Base-by-base conservation (phyloP, 2,797 vertebrate species). In the Danio choprae region DNA sequence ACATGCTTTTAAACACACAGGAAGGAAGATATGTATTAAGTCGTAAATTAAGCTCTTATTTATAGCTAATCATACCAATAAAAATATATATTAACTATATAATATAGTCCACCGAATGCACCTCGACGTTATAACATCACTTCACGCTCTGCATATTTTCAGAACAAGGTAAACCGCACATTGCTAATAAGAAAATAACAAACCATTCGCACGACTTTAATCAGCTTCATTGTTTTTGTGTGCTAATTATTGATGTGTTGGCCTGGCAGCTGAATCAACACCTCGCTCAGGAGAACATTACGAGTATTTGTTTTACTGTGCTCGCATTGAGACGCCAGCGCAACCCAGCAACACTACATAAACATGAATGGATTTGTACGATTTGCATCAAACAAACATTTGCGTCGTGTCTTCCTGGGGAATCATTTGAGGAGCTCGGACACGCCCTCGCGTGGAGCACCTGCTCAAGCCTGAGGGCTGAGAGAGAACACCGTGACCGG, bases 381-480 rank as follows among this genome's bases (percentile, higher is more conserved):
- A 92, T 92, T 92, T 90, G 88, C 90, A 90, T 90, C 89, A 87
- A 86, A 92, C 91, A 91, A 92, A 93, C 90, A 91, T 91, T 91
- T 91, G 88, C 82, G 79, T 83, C 84, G 64, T 80, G 87, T 88
- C 55, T 51, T 74, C 15, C 85, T 84, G 86, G 81, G 79, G 87
- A 80, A 84, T 87, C 83, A 87, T 87, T 89, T 83, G 86, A 88
- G 86, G 87, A 87, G 76, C 58, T 75, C 67, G n/a, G 79, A 79
- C 69, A 51, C 82, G 87, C 87, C 84, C 77, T 55, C 74, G 62
- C 80, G 70, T n/a, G 83, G 85, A 85, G 83, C 91, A 90, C 87
- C 89, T 92, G 89, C 87, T 87, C 80, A 79, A 78, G 80, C 84
- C 53, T 68, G 84, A 77, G 80, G 81, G 58, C 11, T n/a, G 65